Conservation (phyloP, 2,888 invertebrate species). For the Drymonia ruficornis region DNA sequence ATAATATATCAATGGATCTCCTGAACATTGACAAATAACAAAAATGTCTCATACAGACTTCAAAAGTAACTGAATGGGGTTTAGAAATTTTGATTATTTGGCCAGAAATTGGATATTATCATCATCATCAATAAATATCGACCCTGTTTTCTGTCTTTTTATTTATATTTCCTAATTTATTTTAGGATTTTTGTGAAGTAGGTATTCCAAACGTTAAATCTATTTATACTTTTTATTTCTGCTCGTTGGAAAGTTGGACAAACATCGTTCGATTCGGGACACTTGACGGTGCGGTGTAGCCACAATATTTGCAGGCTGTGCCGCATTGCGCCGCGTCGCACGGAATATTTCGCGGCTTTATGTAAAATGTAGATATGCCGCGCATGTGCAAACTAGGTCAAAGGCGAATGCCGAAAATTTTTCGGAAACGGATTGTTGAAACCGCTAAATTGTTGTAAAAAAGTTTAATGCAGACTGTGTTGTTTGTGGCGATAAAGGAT, state of each 20-base stretch:
- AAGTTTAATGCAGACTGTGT: conserved; percentile 37
- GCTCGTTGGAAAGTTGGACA: conserved; percentile 18
- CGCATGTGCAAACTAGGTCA: conserved; percentile 44
- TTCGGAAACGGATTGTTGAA: conserved; percentile 35
- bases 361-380: conserved; percentile 43
- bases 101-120: too few species aligned
- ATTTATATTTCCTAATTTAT: too few species aligned
- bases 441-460: conserved; percentile 33
- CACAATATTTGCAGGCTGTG: conserved; percentile 49
- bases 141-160: too few species aligned
- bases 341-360: conserved; percentile 54
- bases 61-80: too few species aligned
- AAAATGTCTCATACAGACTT: too few species aligned
- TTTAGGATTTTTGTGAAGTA: too few species aligned
- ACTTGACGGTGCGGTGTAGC: conserved; percentile 39
- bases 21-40: too few species aligned
- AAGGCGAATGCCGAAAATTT: conserved; percentile 35
- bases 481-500: conserved; percentile 12
- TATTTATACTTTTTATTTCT: neutral
- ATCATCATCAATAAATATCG: too few species aligned
- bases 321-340: conserved; percentile 54
- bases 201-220: too few species aligned
- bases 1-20: too few species aligned
- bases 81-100: too few species aligned
- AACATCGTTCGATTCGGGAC: conserved; percentile 38